phyloP scores from a whole-genome alignment of 2,888 invertebrate genomes.

The Tupiocoris notatus region DNA sequence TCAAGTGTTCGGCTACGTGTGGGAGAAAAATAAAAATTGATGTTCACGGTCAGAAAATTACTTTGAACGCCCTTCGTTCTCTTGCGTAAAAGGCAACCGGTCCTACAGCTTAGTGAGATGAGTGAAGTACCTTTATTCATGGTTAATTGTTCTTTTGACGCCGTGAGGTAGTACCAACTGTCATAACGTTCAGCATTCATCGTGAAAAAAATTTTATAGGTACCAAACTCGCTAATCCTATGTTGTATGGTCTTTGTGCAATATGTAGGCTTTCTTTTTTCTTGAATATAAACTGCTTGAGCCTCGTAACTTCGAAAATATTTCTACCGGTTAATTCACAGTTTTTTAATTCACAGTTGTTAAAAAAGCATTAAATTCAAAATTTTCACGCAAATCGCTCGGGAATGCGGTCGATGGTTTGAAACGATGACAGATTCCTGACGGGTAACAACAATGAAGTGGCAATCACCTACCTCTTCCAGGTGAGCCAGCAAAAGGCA shows the following conservation, averaged over 20 bases:
- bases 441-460: constrained; percentile 3
- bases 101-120: background rate
- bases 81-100: background rate
- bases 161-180: background rate
- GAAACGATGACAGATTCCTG: too few species aligned
- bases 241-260: too few species aligned
- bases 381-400: too few species aligned
- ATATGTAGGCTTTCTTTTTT: too few species aligned
- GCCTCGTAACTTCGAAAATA: too few species aligned
- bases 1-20: background rate
- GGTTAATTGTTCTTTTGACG: background rate
- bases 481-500: background rate
- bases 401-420: too few species aligned
- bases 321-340: too few species aligned
- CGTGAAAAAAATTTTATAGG: too few species aligned
- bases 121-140: background rate
- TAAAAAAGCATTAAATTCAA: too few species aligned
- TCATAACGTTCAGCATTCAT: background rate
- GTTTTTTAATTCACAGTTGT: too few species aligned
- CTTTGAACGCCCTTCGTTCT: background rate
- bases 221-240: too few species aligned
- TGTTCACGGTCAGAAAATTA: background rate
- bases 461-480: constrained; percentile 10
- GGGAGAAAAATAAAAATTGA: background rate
- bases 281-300: too few species aligned